Evolutionary conservation across 2,888 invertebrate genomes (phyloP), one percentile per base, ranked within the genome.

Genomic region (Pardosa pseudoannulata): DNA sequence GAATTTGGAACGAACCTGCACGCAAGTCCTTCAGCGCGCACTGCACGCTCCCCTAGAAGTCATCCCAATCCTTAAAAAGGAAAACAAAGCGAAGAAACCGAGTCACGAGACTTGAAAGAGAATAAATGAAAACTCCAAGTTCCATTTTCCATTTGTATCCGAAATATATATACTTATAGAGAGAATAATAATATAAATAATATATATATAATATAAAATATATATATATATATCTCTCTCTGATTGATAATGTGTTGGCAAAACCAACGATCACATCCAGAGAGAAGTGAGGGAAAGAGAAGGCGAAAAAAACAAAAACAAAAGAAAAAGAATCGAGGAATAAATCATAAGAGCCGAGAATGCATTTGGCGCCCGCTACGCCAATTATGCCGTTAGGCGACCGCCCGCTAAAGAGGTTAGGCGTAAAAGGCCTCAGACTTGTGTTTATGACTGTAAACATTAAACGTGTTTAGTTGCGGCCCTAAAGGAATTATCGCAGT

Each of bases 371-470:
- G 50, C 50, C 28, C 67, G 78, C 78, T 72, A 83, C 56, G 73
- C 83, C 83, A 83, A 83, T 83, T 83, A 83, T 83, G 72, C 67
- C 78, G 83, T 83, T 83, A 83, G 83, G 78, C 83, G 78, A 78
- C 83, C 83, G 76, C 83, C 73, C 67, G 70, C 87, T 87, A 80
- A 87, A 70, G 80, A 87, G 87, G 87, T 87, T 87, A 87, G 71
- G 75, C 76, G 76, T 80, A 76, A 87, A 87, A 87, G 78, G 83
- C 83, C 83, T 71, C 87, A 80, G 87, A 87, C 87, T 87, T 87
- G 80, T 87, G 87, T 76, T 87, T 87, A 87, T 87, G 87, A 87
- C 87, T 87, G 87, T 87, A 87, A 87, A 79, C 87, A 80, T 87
- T 80, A 87, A 87, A 87, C 80, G 80, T 76, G 87, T 87, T 87